Base-by-base conservation (phyloP, 2,888 invertebrate species). In the Pecten maximus region DNA sequence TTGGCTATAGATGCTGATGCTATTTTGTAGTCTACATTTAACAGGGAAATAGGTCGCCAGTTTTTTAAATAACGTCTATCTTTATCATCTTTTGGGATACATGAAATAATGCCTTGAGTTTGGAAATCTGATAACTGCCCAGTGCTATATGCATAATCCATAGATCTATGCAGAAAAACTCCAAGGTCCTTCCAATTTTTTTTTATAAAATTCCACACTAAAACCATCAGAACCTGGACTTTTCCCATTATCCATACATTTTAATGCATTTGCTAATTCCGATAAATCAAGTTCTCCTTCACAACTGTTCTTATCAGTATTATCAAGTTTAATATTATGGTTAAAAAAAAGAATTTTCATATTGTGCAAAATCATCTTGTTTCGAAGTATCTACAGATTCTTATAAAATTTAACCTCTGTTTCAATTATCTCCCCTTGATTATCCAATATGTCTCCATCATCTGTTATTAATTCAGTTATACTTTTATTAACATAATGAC, bases 11-110 rank as follows among this genome's bases (percentile, higher is more conserved):
- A 40, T 44, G 40, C 87, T 1, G 89, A 35, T 10, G 44, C 40
- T 35, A 91, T 89, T 40, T 88, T 89, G 40, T 89, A 91, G 28
- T 87, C 88, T 39, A 44, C 23, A 35, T 40, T 88, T 6, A 60
- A 28, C 1, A 60, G 28, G 4, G 60, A 60, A 8, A 60, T 60
- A n/a, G 60, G 60, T 60, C 60, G n/a, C 60, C 60, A 60, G 12
- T 60, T n/a, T 60, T 60, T 60, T 28, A 60, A 28, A 28, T 60
- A 60, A 3, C 60, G n/a, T 60, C 28, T 60, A 60, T 60, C 28
- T 60, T n/a, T 60, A n/a, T 60, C 28, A 15, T 60, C 28, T 6
- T 60, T 50, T 28, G 6, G 60, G 28, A 60, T 60, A 28, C 60
- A 60, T 3, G 60, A n/a, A 60, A 60, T 60, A 6, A 60, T 60